Percentiles rank a stretch among this genome's conserved stretches.
Evolutionary conservation across 2,888 invertebrate species (phyloP).

Genomic region (Leptopilina syphax): DNA sequence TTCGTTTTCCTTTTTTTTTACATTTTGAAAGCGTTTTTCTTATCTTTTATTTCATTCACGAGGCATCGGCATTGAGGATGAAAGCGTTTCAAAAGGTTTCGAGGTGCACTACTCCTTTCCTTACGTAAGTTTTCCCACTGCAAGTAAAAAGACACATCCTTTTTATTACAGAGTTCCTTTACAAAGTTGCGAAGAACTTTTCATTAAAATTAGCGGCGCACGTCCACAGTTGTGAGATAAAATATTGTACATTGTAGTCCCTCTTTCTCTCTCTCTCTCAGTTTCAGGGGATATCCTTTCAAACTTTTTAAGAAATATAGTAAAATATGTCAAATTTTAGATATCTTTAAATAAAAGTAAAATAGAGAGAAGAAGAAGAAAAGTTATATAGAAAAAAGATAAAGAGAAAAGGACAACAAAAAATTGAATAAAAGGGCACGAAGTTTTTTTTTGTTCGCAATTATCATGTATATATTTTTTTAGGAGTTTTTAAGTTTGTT

Average conservation of each 20-base stretch:
- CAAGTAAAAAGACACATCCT: conserved; percentile 39
- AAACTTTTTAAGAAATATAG: conserved; percentile 21
- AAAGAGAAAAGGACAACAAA: too few relatives aligned
- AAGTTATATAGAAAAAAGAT: background rate
- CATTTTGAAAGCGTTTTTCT: conserved; percentile 27
- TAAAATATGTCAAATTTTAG: conserved; percentile 29
- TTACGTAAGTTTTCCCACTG: conserved; percentile 40
- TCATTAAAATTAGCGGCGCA: conserved; percentile 40
- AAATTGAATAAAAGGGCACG: too few relatives aligned
- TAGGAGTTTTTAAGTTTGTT: background rate
- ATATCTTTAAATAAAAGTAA: conserved; percentile 11
- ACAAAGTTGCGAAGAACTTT: conserved; percentile 34
- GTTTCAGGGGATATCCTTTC: conserved; percentile 1
- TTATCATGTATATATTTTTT: background rate
- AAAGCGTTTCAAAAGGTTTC: conserved; percentile 37
- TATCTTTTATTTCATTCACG: conserved; percentile 39
- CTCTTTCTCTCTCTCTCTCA: background rate
- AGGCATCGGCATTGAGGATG: conserved; percentile 40
- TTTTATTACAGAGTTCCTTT: conserved; percentile 39
- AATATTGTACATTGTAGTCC: conserved; percentile 36
- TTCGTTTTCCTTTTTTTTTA: background rate
- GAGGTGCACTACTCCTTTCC: conserved; percentile 32
- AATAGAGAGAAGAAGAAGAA: background rate
- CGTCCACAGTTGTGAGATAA: conserved; percentile 32
- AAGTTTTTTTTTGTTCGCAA: background rate